Evolutionary conservation across 2,113 vertebrate genomes (phyloP).

Genomic region (Bubo bubo): DNA sequence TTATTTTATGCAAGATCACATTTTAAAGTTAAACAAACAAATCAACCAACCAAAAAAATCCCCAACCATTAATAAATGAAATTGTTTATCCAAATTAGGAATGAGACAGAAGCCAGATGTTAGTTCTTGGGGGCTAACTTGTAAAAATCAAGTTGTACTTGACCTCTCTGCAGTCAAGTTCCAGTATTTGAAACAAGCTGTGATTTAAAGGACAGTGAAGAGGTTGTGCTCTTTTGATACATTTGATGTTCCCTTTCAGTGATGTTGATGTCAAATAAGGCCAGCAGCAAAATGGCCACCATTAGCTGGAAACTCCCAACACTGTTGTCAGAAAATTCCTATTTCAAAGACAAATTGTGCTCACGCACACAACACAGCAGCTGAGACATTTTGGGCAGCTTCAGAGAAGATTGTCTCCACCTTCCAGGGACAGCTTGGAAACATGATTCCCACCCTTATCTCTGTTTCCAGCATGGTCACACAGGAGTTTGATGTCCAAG

Average conservation of each 20-base stretch:
- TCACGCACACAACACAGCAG: fast-evolving
- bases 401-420: neutral
- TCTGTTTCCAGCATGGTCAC: neutral
- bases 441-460: neutral
- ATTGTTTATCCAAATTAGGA: neutral
- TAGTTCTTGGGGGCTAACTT: neutral
- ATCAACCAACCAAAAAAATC: neutral
- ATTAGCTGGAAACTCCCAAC: neutral
- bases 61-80: neutral
- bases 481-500: neutral
- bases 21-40: neutral
- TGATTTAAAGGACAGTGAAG: neutral
- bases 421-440: neutral
- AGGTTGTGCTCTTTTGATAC: neutral
- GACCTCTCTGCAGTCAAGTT: neutral
- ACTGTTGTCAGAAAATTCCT: neutral
- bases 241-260: neutral
- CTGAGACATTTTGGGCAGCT: neutral
- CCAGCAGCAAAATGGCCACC: neutral
- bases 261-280: neutral
- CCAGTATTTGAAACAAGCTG: neutral
- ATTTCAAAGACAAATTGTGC: neutral
- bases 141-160: neutral
- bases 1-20: neutral
- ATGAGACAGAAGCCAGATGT: neutral